phyloP scores from a whole-genome alignment of 2,113 vertebrate species.

The Arenaria interpres region DNA sequence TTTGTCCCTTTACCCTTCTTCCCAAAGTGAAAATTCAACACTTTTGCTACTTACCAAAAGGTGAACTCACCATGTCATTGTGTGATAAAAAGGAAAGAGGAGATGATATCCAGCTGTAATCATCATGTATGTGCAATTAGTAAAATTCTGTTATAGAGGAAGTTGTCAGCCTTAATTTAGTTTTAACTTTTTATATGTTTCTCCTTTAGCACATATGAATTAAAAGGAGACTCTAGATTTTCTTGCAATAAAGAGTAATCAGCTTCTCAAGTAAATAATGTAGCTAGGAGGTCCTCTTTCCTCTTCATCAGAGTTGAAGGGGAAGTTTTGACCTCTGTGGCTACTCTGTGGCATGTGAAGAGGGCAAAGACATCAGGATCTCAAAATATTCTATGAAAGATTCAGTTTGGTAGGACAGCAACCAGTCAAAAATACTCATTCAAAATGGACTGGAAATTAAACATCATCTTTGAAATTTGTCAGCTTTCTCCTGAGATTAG shows the following conservation, averaged over 20 bases:
- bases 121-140: neutral
- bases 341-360: too few species aligned
- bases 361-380: neutral
- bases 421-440: neutral
- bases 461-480: neutral
- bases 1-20: neutral
- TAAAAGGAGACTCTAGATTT: neutral
- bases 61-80: neutral
- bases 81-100: neutral
- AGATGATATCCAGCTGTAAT: neutral
- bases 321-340: neutral
- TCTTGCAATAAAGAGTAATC: neutral
- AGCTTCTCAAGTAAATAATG: neutral
- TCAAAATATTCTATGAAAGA: neutral
- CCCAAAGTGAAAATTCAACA: neutral
- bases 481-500: neutral
- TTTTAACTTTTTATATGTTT: neutral
- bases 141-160: neutral
- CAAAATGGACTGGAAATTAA: neutral
- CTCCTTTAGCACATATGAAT: neutral
- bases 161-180: neutral
- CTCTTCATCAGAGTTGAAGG: neutral
- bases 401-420: neutral
- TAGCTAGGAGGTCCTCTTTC: neutral
- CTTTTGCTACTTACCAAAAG: neutral